These are phyloP conservation scores for Xerus rutilus DNA, from an alignment of 2,797 vertebrate genomes.

Conservation along the genomic window DNA sequence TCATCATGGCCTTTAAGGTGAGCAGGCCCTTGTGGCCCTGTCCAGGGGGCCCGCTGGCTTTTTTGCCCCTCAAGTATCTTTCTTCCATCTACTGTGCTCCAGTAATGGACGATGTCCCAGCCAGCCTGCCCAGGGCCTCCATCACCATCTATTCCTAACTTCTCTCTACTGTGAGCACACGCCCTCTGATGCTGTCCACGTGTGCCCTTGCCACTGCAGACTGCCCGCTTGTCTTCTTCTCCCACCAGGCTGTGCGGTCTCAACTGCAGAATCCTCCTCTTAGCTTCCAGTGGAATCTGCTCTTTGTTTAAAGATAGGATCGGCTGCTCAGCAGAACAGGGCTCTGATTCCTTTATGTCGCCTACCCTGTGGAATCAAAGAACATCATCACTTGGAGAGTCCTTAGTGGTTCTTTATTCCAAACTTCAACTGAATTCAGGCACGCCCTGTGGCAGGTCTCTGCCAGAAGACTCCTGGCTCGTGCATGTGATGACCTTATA, in stretches of 20 bases:
- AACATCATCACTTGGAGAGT: not conserved
- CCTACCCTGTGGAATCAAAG: not conserved
- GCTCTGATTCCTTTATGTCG: not conserved
- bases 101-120: not conserved
- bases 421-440: not conserved
- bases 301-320: not conserved
- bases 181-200: fast-evolving
- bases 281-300: not conserved
- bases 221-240: not conserved
- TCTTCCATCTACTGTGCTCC: fast-evolving
- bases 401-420: not conserved
- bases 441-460: not conserved
- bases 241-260: not conserved
- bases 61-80: not conserved
- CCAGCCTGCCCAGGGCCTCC: not conserved
- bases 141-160: not conserved
- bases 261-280: not conserved
- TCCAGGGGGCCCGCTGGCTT: fast-evolving
- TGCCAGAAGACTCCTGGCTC: not conserved
- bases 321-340: not conserved
- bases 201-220: not conserved
- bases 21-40: not conserved
- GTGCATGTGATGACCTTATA: not conserved
- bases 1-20: slow-evolving; percentile 94
- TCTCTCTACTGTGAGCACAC: too few species aligned